These are phyloP conservation scores for Mormyrus hasselquistii DNA, from an alignment of 2,797 vertebrate species.

Conservation along the genomic window DNA sequence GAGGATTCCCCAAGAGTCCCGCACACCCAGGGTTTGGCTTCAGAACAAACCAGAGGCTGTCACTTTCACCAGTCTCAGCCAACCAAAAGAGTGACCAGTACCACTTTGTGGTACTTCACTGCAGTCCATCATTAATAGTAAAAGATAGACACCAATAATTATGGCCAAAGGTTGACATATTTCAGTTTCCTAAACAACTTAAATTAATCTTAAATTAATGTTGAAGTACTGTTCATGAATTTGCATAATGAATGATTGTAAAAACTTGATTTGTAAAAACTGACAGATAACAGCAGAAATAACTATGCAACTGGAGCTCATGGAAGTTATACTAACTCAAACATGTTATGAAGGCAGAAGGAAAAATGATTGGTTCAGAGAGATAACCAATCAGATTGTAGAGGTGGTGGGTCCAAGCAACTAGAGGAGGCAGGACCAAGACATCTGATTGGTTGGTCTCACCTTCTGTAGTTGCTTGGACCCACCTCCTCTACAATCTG, in stretches of 20 bases:
- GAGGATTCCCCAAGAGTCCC: neutral
- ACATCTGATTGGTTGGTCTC: neutral
- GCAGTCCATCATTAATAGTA: neutral
- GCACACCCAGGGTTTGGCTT: neutral
- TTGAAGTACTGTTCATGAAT: neutral
- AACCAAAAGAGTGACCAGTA: neutral
- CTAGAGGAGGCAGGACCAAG: neutral
- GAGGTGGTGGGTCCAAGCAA: neutral
- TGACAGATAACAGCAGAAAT: neutral
- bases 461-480: neutral
- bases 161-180: neutral
- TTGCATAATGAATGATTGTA: neutral
- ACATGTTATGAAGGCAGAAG: neutral
- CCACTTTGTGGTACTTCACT: neutral
- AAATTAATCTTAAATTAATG: neutral
- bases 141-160: neutral
- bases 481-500: neutral
- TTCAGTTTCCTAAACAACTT: neutral
- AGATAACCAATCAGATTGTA: neutral
- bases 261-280: neutral
- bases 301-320: neutral
- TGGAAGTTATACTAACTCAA: neutral
- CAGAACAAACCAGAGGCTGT: neutral
- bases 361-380: neutral
- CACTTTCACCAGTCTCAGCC: neutral